Evolutionary conservation across 1,140 invertebrate genomes (phyloP).

Genomic region (Drosophila saltans): DNA sequence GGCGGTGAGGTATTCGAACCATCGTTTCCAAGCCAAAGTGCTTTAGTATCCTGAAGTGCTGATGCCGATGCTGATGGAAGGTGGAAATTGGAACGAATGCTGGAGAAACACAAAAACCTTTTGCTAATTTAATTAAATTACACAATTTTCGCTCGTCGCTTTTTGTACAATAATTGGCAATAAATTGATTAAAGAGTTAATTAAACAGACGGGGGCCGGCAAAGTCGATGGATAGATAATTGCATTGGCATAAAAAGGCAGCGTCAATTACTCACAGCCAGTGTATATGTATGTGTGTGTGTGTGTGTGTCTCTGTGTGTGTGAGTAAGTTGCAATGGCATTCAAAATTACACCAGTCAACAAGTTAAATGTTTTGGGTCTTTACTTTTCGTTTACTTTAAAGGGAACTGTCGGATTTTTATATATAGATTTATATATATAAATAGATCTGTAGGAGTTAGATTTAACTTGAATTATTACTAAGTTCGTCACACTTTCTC

Average conservation of each 20-base stretch:
- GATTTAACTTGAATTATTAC: too few relatives aligned
- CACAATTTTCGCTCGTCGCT: conserved; percentile 73
- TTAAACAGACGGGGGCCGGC: conserved; percentile 57
- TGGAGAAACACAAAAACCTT: conserved; percentile 71
- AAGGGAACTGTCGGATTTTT: too few relatives aligned
- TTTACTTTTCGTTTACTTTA: too few relatives aligned
- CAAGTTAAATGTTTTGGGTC: neutral
- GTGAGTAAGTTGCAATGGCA: conserved; percentile 33
- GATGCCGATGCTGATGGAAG: neutral
- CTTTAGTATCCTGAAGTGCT: neutral
- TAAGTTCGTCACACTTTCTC: too few relatives aligned
- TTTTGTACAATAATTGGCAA: conserved; percentile 78
- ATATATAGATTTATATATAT: too few relatives aligned
- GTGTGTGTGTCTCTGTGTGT: neutral
- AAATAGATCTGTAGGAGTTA: too few relatives aligned
- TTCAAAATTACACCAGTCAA: conserved; percentile 9
- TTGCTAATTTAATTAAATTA: conserved; percentile 81
- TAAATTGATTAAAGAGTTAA: conserved; percentile 80
- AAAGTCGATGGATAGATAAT: conserved; percentile 62
- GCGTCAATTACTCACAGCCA: conserved; percentile 27
- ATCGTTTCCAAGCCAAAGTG: neutral
- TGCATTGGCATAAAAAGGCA: conserved; percentile 47
- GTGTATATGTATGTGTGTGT: neutral
- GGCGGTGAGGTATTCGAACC: neutral
- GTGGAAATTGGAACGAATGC: conserved; percentile 2